phyloP scores from a whole-genome alignment of 1,140 invertebrate species.

The Dendrolimus punctatus region DNA sequence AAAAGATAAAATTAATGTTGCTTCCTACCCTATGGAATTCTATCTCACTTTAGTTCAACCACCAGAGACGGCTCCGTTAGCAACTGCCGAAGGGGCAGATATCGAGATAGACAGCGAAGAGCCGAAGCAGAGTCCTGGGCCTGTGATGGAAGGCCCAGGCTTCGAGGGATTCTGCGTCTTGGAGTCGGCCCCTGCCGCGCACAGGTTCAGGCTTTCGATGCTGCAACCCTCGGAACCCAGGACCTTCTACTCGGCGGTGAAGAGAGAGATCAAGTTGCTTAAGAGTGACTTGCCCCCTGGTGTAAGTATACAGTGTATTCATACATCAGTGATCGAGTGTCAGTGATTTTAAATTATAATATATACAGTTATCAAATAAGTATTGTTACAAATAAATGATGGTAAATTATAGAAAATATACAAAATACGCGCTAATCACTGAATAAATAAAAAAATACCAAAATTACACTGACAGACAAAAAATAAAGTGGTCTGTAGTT shows the following conservation, averaged over 20 bases:
- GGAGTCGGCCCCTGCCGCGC: constrained; percentile 82
- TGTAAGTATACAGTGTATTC: constrained; percentile 72
- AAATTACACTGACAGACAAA: no score
- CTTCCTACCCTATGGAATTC: no score
- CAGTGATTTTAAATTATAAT: no score
- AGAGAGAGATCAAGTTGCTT: constrained; percentile 88
- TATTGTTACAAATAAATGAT: no score
- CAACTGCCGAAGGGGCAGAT: constrained; percentile 39
- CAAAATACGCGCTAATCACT: no score
- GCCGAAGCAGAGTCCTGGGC: constrained; percentile 3
- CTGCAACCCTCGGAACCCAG: constrained; percentile 83
- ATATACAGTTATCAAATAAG: no score
- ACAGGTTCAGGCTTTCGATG: constrained; percentile 85
- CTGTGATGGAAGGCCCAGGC: constrained; percentile 14
- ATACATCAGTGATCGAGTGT: not conserved
- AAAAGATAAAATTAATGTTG: no score
- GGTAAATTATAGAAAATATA: no score
- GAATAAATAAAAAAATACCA: no score
- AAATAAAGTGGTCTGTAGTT: no score
- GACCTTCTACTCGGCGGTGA: constrained; percentile 85
- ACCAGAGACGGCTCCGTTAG: constrained; percentile 37
- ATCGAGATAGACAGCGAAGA: constrained; percentile 13
- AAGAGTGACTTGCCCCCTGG: constrained; percentile 88
- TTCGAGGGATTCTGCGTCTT: constrained; percentile 81
- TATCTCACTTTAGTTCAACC: constrained; percentile 9